Evolutionary conservation across 2,888 invertebrate genomes (phyloP).

Genomic region (Agrilus cyanescens): DNA sequence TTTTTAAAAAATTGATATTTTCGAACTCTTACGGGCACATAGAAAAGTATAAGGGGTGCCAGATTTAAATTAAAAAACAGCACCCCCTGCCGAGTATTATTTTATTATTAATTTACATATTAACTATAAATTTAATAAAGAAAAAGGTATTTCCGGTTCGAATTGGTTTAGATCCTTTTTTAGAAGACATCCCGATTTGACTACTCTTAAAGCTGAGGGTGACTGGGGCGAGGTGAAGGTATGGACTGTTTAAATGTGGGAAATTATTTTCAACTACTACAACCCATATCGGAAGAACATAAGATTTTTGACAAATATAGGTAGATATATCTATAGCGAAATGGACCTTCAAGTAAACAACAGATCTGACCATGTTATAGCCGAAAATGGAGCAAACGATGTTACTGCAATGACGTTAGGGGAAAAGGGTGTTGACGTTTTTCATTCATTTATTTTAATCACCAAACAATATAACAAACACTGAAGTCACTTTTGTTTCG

Average conservation of each 20-base stretch:
- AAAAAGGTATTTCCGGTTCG: slow-evolving; percentile 18
- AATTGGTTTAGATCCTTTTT: slow-evolving; percentile 19
- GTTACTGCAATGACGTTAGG: slow-evolving; percentile 13
- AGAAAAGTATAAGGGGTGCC: no score
- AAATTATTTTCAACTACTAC: slow-evolving; percentile 10
- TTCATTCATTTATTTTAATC: no score
- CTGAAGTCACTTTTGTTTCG: no score
- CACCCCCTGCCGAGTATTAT: no score
- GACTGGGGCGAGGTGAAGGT: slow-evolving; percentile 18
- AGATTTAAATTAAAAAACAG: no score
- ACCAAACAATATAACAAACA: no score
- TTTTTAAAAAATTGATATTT: no score
- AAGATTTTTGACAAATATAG: slow-evolving; percentile 14
- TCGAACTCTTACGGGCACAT: no score
- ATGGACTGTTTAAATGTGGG: no score
- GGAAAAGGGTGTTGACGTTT: slow-evolving; percentile 16
- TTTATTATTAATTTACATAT: no score
- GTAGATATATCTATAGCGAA: slow-evolving; percentile 18
- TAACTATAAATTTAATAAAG: no score
- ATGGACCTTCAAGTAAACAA: slow-evolving; percentile 13
- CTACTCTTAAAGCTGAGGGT: slow-evolving; percentile 21
- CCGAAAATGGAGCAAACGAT: slow-evolving; percentile 17
- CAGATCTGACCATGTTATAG: slow-evolving; percentile 14
- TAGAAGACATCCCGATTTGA: slow-evolving; percentile 13
- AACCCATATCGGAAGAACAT: slow-evolving; percentile 8